Base-by-base conservation (phyloP, 2,113 vertebrate species). In the Cromileptes altivelis region DNA sequence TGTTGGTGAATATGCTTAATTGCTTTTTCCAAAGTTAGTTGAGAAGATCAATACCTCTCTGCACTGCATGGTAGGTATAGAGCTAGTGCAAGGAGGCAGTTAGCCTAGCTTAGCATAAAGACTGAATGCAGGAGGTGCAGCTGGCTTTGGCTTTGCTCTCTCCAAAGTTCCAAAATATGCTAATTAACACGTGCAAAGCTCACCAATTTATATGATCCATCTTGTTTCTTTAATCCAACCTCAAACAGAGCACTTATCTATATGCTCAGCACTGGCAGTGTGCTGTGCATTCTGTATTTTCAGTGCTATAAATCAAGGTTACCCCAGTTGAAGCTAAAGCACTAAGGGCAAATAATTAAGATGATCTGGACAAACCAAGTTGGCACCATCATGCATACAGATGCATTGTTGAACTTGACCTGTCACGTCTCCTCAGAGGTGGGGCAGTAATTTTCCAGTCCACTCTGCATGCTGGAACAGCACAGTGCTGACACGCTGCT, bases 401-500 rank as follows among this genome's bases (percentile, higher is more conserved):
- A 78, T 61, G 81, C 50, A 42, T 15, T 49, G 69, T 37, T 70
- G 76, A 88, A 81, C 68, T 84, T 72, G 86, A 80, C 83, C 82
- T 57, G 67, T 69, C 85, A 82, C 67, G 33, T 69, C 73, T 78
- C 60, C 33, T 80, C 64, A 30, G 75, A 87, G 75, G 61, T 63
- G 55, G 60, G 77, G 63, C 64, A 30, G 78, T 85, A 64, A 69
- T 82, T 87, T 88, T 72, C 75, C 85, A 81, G 69, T 84, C 72
- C 75, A 71, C 53, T 79, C 73, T 68, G 52, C 52, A 18, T 6
- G 2, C 71, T 65, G 77, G 55, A 47, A 75, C 69, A 65, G 58
- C 45, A 73, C 64, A 68, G 68, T 78, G 88, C 86, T 92, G 89
- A 93, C 90, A 84, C 47, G 30, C 69, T 5, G 84, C 88, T 89